Conservation (phyloP, 2,888 invertebrate species). For the Eupithecia subumbrata region DNA sequence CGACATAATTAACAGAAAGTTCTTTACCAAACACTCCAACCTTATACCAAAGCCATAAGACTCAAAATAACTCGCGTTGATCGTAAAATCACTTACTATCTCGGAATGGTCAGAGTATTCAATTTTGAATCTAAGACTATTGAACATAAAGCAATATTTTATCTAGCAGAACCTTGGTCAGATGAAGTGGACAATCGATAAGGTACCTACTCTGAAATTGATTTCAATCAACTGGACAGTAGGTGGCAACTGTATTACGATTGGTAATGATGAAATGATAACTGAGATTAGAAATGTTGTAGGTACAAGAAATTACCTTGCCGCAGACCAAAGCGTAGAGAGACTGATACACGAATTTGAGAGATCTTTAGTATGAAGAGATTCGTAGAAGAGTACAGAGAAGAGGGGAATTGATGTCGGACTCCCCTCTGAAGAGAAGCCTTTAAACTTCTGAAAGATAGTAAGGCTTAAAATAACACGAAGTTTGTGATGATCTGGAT, state of each 20-base stretch:
- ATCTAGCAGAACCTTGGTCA: constrained; percentile 25
- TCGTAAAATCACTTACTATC: not conserved
- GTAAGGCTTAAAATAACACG: too few species aligned
- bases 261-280: constrained; percentile 39
- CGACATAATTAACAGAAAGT: constrained; percentile 47
- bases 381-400: not conserved
- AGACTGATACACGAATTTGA: not conserved
- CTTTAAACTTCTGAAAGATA: too few species aligned
- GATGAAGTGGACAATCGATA: constrained; percentile 67
- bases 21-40: not conserved
- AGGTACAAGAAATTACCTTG: not conserved
- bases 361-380: not conserved
- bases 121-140: constrained; percentile 15
- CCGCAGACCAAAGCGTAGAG: not conserved
- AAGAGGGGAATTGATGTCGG: not conserved
- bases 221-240: constrained; percentile 77
- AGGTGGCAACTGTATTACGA: constrained; percentile 78
- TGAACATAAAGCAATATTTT: constrained; percentile 28
- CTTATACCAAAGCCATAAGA: constrained; percentile 23
- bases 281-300: constrained; percentile 17
- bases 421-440: too few species aligned
- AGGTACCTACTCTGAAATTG: constrained; percentile 69
- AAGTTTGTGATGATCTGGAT: too few species aligned
- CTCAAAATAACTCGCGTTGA: not conserved
- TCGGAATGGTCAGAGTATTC: not conserved